These are phyloP conservation scores for Carterocephalus palaemon DNA, from an alignment of 2,888 invertebrate species.

Conservation along the genomic window DNA sequence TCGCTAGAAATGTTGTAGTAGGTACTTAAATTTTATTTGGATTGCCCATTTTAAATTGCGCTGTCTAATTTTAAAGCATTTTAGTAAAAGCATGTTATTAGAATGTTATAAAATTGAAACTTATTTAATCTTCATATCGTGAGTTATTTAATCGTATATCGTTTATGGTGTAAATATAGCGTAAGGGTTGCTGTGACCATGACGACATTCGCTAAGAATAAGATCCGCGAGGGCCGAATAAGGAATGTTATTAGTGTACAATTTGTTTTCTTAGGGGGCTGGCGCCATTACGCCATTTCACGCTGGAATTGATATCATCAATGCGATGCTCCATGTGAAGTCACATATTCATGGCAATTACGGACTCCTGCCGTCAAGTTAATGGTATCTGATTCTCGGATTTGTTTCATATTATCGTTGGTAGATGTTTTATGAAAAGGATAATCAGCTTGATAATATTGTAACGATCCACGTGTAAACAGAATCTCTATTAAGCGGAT, in stretches of 20 bases:
- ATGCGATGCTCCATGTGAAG: slow-evolving; percentile 26
- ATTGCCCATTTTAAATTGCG: too few species aligned
- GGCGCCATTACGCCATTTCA: slow-evolving; percentile 54
- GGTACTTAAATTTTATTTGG: too few species aligned
- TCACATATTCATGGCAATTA: slow-evolving; percentile 12
- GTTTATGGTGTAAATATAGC: too few species aligned
- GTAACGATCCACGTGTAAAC: slow-evolving; percentile 2
- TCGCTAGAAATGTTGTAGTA: too few species aligned
- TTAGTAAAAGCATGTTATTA: too few species aligned
- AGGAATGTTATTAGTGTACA: slow-evolving; percentile 28
- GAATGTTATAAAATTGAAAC: too few species aligned
- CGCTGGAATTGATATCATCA: slow-evolving; percentile 39
- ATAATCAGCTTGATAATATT: slow-evolving; percentile 8
- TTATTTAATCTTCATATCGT: too few species aligned
- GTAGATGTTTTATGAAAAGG: not conserved
- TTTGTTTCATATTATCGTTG: slow-evolving; percentile 3
- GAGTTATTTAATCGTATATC: too few species aligned
- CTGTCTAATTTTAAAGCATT: too few species aligned
- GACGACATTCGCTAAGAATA: slow-evolving; percentile 44
- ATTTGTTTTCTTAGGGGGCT: slow-evolving; percentile 48
- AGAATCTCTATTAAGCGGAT: too few species aligned
- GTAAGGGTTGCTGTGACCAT: too few species aligned
- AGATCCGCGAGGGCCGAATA: slow-evolving; percentile 26
- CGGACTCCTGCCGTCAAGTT: slow-evolving; percentile 11
- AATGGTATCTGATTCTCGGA: slow-evolving; percentile 6